Conservation (phyloP, 2,113 vertebrate species). For the Tichodroma muraria region DNA sequence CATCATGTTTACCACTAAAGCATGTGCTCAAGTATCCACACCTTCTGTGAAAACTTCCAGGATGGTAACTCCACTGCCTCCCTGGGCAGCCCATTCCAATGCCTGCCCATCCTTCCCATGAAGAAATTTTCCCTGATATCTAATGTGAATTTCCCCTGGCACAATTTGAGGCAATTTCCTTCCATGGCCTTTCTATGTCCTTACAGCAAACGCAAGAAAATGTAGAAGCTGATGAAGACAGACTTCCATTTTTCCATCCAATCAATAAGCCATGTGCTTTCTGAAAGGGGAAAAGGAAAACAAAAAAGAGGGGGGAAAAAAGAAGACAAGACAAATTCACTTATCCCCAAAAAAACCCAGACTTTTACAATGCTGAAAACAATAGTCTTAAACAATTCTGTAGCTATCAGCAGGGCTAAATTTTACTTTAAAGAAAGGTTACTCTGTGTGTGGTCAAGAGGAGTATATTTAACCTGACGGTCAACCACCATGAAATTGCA, state of each 20-base stretch:
- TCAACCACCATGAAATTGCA: slow-evolving; percentile 76
- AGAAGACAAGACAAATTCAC: neutral
- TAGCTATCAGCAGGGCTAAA: neutral
- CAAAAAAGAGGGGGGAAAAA: neutral
- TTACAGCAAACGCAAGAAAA: neutral
- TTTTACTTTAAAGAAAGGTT: neutral
- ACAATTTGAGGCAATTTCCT: neutral
- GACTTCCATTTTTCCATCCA: neutral
- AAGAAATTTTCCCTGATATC: neutral
- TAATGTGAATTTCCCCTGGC: neutral
- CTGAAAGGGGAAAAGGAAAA: neutral
- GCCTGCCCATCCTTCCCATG: neutral
- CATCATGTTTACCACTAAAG: neutral
- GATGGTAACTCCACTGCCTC: neutral
- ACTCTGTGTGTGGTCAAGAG: slow-evolving; percentile 10
- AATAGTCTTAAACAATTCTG: neutral
- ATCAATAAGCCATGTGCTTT: neutral
- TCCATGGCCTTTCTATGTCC: neutral
- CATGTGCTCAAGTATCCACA: neutral
- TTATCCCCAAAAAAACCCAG: neutral
- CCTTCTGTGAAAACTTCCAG: neutral
- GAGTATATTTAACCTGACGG: slow-evolving; percentile 62
- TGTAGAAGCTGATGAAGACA: neutral
- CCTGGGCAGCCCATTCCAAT: neutral
- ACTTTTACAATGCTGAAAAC: neutral